Conservation (phyloP, 2,113 vertebrate genomes). For the Mungos mungo region DNA sequence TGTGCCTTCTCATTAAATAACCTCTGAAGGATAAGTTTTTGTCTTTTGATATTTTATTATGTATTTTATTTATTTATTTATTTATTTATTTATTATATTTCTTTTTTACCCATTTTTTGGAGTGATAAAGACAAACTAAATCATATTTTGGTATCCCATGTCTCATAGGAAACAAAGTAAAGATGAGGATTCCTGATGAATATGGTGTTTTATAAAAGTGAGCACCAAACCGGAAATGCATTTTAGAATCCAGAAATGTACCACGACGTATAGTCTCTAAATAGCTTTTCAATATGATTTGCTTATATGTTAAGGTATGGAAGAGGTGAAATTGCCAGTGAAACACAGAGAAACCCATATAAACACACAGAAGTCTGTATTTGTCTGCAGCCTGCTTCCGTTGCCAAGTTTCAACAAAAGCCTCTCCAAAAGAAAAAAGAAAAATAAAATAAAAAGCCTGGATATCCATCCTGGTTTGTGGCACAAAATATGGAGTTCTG, state of each 20-base stretch:
- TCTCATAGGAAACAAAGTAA: neutral
- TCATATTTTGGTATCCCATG: neutral
- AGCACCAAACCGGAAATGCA: neutral
- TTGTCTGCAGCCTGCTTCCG: slow-evolving; percentile 51
- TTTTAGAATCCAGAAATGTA: neutral
- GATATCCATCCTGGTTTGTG: slow-evolving; percentile 9
- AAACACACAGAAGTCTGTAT: slow-evolving; percentile 43
- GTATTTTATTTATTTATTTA: no score
- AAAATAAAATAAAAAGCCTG: neutral
- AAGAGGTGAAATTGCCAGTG: slow-evolving; percentile 55
- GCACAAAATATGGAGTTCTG: slow-evolving; percentile 46
- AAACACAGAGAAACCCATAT: slow-evolving; percentile 22
- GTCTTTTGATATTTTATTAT: neutral
- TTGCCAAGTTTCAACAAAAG: slow-evolving; percentile 66
- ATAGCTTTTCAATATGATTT: slow-evolving; percentile 22
- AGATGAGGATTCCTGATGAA: neutral
- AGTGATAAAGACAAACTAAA: neutral
- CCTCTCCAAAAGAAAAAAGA: slow-evolving; percentile 18
- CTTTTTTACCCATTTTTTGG: neutral
- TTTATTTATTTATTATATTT: no score
- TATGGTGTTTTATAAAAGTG: neutral
- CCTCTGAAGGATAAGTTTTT: neutral
- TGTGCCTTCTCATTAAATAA: neutral
- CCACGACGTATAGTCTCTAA: neutral
- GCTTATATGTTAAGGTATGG: neutral